Conservation (phyloP, 2,888 invertebrate genomes). For the Himalopsyche tibetana region DNA sequence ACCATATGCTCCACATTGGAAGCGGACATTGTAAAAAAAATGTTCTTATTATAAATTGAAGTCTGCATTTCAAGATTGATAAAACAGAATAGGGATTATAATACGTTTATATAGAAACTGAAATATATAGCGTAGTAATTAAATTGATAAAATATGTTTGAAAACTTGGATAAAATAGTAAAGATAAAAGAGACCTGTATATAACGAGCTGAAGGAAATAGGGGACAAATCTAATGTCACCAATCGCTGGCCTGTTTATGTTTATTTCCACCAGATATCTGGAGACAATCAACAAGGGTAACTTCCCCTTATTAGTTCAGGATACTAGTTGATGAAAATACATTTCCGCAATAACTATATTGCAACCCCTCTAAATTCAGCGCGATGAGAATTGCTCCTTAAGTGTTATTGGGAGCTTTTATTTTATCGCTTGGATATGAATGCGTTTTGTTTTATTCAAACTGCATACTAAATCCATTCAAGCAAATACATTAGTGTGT, state of each 20-base stretch:
- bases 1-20: no score
- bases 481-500: no score
- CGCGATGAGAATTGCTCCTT: background rate
- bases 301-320: conserved; percentile 27
- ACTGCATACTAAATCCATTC: no score
- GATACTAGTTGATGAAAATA: conserved; percentile 10
- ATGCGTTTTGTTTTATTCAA: no score
- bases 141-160: no score
- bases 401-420: conserved; percentile 7
- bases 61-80: no score
- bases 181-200: background rate
- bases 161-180: no score
- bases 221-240: background rate
- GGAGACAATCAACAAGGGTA: conserved; percentile 5
- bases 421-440: background rate
- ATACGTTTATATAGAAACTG: no score
- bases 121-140: no score
- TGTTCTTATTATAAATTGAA: no score
- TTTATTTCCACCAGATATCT: conserved; percentile 13
- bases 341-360: conserved; percentile 14
- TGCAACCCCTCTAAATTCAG: background rate
- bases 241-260: background rate
- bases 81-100: no score
- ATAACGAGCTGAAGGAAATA: background rate
- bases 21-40: no score